phyloP scores from a whole-genome alignment of 2,113 vertebrate genomes.

The Microtus richardsoni region DNA sequence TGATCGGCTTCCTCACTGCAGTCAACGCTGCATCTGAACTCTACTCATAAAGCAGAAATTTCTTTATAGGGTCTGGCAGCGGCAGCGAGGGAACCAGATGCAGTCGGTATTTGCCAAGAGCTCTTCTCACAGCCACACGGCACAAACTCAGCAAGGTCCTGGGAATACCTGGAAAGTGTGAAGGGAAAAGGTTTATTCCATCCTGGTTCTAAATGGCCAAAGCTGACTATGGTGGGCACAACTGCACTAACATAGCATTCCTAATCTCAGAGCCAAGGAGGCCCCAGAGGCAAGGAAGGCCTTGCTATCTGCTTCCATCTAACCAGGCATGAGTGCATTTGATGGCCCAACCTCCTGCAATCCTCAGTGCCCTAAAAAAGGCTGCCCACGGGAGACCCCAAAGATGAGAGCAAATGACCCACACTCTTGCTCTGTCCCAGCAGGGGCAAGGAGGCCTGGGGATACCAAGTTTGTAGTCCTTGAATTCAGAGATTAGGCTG shows the following conservation, averaged over 20 bases:
- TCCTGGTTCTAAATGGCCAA: background rate
- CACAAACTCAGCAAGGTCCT: slow-evolving; percentile 90
- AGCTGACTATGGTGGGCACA: rapidly evolving
- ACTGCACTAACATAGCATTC: rapidly evolving
- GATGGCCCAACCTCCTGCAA: no score
- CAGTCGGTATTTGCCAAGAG: slow-evolving; percentile 92
- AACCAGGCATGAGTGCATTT: background rate
- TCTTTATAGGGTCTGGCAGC: slow-evolving; percentile 91
- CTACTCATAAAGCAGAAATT: slow-evolving; percentile 91
- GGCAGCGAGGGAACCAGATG: slow-evolving; percentile 89
- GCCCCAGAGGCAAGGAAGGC: background rate
- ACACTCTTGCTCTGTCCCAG: background rate
- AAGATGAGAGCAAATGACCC: background rate
- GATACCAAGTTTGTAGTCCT: rapidly evolving
- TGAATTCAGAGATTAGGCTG: background rate
- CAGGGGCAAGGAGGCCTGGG: background rate
- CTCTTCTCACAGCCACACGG: slow-evolving; percentile 91
- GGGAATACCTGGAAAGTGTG: slow-evolving; percentile 86
- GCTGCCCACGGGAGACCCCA: background rate
- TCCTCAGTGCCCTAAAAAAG: background rate
- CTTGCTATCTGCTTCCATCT: background rate
- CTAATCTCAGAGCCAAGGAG: rapidly evolving
- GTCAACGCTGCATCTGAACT: background rate
- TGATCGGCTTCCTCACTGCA: background rate
- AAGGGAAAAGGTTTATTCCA: background rate